Conservation (phyloP, 2,113 vertebrate genomes). For the Rhombomys opimus region DNA sequence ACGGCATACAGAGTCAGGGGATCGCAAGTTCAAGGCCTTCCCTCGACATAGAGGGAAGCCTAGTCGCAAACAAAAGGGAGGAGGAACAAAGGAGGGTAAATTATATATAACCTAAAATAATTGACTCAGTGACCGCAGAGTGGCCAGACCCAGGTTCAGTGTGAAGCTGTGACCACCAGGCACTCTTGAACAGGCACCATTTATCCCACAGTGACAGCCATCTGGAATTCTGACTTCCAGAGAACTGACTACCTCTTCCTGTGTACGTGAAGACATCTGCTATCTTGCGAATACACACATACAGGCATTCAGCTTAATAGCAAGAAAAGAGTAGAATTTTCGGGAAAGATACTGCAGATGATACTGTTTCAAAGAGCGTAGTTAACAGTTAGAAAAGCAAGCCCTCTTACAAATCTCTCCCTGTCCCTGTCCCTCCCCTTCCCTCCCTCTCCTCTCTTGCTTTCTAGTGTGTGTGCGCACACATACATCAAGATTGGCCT, state of each 20-base stretch:
- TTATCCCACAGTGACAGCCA: not conserved
- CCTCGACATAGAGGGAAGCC: not conserved
- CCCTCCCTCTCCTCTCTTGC: not conserved
- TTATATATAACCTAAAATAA: no score
- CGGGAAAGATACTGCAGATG: not conserved
- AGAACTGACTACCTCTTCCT: not conserved
- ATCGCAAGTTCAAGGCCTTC: not conserved
- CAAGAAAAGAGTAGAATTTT: not conserved
- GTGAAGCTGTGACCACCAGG: not conserved
- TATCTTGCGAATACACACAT: not conserved
- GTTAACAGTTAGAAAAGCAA: not conserved
- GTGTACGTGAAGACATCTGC: not conserved
- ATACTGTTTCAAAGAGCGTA: no score
- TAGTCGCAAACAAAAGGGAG: not conserved
- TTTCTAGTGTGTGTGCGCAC: not conserved
- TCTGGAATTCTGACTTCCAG: not conserved
- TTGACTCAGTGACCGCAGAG: not conserved
- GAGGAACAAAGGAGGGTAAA: not conserved
- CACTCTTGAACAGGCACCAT: not conserved
- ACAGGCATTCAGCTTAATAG: not conserved
- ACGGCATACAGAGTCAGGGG: not conserved
- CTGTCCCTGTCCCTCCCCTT: not conserved
- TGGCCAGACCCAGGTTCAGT: not conserved
- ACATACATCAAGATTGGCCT: not conserved
- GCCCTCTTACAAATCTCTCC: not conserved